Conservation (phyloP, 1,140 invertebrate species). For the Cydia splendana region DNA sequence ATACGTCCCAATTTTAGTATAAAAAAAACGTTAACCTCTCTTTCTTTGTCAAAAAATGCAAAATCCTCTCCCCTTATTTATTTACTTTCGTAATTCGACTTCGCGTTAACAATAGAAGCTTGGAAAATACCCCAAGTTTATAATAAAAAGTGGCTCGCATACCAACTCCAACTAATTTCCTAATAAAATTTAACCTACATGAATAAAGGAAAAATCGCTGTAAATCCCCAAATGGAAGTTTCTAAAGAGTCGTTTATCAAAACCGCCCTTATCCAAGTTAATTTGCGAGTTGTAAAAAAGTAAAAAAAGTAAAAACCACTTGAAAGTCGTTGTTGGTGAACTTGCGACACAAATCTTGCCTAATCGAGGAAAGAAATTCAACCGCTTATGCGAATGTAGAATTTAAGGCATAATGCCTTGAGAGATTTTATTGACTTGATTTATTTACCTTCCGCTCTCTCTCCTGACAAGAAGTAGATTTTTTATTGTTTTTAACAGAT, state of each 20-base stretch:
- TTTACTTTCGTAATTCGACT: too few species aligned
- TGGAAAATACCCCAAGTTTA: too few species aligned
- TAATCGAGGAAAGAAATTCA: conserved; percentile 19
- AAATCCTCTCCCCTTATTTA: too few species aligned
- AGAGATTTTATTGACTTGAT: background rate
- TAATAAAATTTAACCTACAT: conserved; percentile 5
- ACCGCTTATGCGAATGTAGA: conserved; percentile 16
- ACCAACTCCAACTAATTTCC: background rate
- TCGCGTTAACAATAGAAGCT: too few species aligned
- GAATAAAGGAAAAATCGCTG: conserved; percentile 10
- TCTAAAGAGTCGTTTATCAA: conserved; percentile 22
- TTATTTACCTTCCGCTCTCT: background rate
- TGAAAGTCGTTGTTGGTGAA: conserved; percentile 11
- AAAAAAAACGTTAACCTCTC: too few species aligned
- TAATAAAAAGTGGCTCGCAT: too few species aligned
- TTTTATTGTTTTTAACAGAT: too few species aligned
- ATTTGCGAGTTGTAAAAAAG: conserved; percentile 29
- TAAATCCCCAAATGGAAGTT: conserved; percentile 16
- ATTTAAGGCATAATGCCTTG: background rate
- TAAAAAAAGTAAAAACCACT: conserved; percentile 25
- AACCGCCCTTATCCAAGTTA: conserved; percentile 15
- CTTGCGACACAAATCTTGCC: conserved; percentile 21
- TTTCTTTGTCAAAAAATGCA: too few species aligned
- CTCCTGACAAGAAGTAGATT: too few species aligned
- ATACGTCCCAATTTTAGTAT: too few species aligned